These are phyloP conservation scores for Lepidochrysops patricia DNA, from an alignment of 2,888 invertebrate genomes.

Conservation along the genomic window DNA sequence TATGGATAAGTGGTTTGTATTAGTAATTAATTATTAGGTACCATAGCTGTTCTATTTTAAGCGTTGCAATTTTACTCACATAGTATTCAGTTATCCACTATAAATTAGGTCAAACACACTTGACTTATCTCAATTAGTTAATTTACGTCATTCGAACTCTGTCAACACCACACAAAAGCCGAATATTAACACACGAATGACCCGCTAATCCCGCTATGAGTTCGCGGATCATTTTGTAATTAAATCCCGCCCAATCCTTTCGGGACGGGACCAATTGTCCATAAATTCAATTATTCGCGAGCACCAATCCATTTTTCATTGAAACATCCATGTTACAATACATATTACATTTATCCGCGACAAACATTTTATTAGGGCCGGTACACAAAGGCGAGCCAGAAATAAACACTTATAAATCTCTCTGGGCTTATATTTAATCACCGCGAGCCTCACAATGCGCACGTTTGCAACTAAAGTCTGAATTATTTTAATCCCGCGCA, in stretches of 20 bases:
- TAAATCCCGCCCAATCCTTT: not conserved
- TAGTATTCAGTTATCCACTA: no score
- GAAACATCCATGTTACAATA: conserved; percentile 45
- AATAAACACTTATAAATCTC: conserved; percentile 72
- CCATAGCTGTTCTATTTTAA: no score
- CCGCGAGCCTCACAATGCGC: conserved; percentile 54
- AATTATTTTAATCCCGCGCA: conserved; percentile 59
- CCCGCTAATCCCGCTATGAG: not conserved
- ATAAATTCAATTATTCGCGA: conserved; percentile 26
- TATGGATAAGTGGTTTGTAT: not conserved
- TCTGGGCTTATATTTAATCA: conserved; percentile 66
- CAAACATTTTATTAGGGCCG: conserved; percentile 55
- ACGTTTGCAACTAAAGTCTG: conserved; percentile 57
- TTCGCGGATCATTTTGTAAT: not conserved
- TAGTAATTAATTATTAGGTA: not conserved
- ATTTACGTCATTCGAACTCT: no score
- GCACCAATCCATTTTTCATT: conserved; percentile 46
- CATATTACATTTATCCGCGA: conserved; percentile 53
- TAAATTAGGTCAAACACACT: not conserved
- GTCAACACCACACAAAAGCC: not conserved
- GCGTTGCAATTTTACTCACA: no score
- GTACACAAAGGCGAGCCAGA: conserved; percentile 47
- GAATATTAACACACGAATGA: not conserved
- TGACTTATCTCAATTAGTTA: no score
- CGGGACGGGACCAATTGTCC: not conserved